Conservation (phyloP, 2,797 vertebrate species). For the Rhinichthys osculus region DNA sequence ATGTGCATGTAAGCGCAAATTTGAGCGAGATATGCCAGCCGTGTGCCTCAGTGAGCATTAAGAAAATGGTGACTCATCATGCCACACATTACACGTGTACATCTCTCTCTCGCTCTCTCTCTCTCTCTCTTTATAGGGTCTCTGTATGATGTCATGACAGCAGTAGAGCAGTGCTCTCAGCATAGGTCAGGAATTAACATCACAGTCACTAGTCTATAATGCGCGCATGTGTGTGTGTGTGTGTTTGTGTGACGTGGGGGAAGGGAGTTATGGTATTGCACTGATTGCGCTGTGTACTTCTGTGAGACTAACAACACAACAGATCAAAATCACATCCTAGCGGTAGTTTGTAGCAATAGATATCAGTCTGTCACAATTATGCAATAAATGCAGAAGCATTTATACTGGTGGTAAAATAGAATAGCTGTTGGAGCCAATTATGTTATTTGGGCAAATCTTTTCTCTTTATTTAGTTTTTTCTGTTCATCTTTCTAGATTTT, state of each 20-base stretch:
- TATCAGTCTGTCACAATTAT: background rate
- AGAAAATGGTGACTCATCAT: slow-evolving; percentile 57
- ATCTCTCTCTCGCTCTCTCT: background rate
- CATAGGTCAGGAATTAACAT: slow-evolving; percentile 47
- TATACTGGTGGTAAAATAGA: background rate
- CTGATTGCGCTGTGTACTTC: slow-evolving; percentile 16
- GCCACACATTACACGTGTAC: slow-evolving; percentile 9
- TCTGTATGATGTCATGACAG: slow-evolving; percentile 46
- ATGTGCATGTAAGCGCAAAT: slow-evolving; percentile 22
- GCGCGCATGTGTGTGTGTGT: background rate
- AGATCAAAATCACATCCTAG: slow-evolving; percentile 23
- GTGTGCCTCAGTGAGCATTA: slow-evolving; percentile 47
- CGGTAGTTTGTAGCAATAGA: background rate
- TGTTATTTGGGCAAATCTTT: background rate
- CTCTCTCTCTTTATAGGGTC: slow-evolving; percentile 36
- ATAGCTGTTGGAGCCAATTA: background rate
- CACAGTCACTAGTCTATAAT: slow-evolving; percentile 31
- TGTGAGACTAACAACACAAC: slow-evolving; percentile 22
- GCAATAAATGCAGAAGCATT: background rate
- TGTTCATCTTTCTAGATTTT: background rate
- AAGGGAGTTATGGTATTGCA: slow-evolving; percentile 15
- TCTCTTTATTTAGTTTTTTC: background rate
- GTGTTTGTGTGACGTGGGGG: background rate
- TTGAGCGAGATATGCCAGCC: slow-evolving; percentile 22
- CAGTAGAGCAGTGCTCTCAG: slow-evolving; percentile 34